A percentile compares a stretch with the other conserved stretches of the same genome.
phyloP scores from a whole-genome alignment of 2,888 invertebrate genomes.

The Melanostoma mellinum region DNA sequence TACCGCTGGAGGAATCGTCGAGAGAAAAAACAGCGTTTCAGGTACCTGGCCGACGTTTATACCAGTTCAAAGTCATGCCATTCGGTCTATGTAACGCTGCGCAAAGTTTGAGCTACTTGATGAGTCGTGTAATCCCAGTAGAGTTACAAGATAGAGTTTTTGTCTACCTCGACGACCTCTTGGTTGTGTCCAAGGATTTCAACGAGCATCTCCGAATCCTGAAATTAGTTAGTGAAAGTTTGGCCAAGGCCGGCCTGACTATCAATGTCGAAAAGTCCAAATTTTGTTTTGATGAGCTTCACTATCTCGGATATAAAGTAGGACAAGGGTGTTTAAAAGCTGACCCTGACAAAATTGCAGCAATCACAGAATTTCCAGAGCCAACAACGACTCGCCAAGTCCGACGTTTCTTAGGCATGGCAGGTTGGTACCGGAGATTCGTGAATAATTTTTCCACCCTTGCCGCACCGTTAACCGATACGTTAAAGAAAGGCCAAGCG shows the following conservation, averaged over 20 bases:
- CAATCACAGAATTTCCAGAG: not conserved
- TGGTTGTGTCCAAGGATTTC: constrained; percentile 27
- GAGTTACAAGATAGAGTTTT: constrained; percentile 58
- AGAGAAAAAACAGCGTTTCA: too few relatives aligned
- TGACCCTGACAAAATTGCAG: not conserved
- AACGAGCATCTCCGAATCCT: not conserved
- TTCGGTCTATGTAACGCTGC: constrained; percentile 49
- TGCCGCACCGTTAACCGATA: not conserved
- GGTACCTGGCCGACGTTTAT: too few relatives aligned
- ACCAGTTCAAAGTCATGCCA: too few relatives aligned
- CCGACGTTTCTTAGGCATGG: constrained; percentile 61
- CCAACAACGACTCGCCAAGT: constrained; percentile 53
- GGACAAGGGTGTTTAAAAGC: too few relatives aligned
- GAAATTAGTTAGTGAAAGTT: not conserved
- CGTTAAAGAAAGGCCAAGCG: not conserved
- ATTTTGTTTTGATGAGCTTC: too few relatives aligned
- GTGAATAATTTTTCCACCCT: constrained; percentile 13
- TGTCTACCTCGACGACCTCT: constrained; percentile 56
- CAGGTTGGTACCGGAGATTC: constrained; percentile 31
- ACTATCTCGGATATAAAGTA: too few relatives aligned
- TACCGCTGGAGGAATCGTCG: too few relatives aligned
- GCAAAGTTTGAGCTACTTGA: constrained; percentile 51
- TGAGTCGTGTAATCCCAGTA: constrained; percentile 48
- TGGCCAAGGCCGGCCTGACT: constrained; percentile 35
- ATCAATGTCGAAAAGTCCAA: constrained; percentile 20